Base-by-base conservation (phyloP, 37 sponge, comb jelly and placozoan species). In the Eunapius fragilis region DNA sequence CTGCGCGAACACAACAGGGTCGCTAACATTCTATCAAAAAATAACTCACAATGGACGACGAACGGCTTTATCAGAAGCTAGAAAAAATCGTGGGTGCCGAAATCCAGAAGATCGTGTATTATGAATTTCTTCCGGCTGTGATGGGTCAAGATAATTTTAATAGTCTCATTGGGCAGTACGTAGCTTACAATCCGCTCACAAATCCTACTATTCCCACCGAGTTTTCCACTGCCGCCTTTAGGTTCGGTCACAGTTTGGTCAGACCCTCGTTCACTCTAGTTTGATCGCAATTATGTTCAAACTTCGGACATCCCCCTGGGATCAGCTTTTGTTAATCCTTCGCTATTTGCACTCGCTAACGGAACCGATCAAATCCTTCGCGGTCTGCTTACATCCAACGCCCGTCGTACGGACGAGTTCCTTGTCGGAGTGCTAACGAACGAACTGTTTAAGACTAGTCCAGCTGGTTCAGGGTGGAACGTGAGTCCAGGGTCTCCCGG, bases 161-260 rank as follows among this genome's bases (percentile, higher is more conserved):
- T 33, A 74, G 11, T 74, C 10, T 74, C 31, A 74, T 94, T 14
- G 80, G 85, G 6, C 36, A 49, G 31, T 94, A 97, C 77, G 36
- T 35, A 14, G 82, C 83, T 11, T 97, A 97, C 87, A 71, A 97
- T 68, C 76, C 88, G 30, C 37, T 10, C 12, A 72, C 80, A 24
- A 75, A 97, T 67, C 79, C 92, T 2, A 50, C 93, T 19, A 92
- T 94, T 36, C n/a, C 87, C 22, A 94, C 92, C 68, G 79, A 77
- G 10, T 97, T 97, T 85, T 87, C 95, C 30, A 92, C 97, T 19
- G 95, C 95, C 2, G 97, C 97, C 0, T 97, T 68, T 76, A 77
- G 97, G 37, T 97, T 97, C 78, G 97, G 97, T 0, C 97, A 97
- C 89, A 79, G 91, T 26, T 91, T 89, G 68, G 92, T 97, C 48